These are phyloP conservation scores for Aromia moschata DNA, from an alignment of 2,888 invertebrate species.

Conservation along the genomic window DNA sequence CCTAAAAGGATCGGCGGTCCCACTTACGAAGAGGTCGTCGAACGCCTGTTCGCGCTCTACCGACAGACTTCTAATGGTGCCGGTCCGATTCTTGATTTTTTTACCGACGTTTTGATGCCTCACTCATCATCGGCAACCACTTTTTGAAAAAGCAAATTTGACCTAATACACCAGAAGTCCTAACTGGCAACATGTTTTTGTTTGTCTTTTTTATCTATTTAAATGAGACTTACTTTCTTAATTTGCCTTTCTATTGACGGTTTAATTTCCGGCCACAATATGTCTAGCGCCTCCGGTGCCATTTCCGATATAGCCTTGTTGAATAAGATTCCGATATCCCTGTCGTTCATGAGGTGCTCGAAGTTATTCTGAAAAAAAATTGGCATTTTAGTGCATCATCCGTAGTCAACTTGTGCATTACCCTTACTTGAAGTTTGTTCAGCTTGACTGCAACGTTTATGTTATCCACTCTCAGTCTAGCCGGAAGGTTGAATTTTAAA, in stretches of 20 bases:
- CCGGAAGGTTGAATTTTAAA: slow-evolving; percentile 49
- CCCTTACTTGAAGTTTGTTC: slow-evolving; percentile 53
- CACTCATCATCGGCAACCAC: too few relatives aligned
- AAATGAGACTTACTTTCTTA: slow-evolving; percentile 52
- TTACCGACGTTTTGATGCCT: too few relatives aligned
- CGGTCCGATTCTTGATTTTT: too few relatives aligned
- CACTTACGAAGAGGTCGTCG: too few relatives aligned
- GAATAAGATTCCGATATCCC: slow-evolving; percentile 56
- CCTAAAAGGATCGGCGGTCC: too few relatives aligned
- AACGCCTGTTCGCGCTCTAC: too few relatives aligned
- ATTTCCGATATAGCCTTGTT: slow-evolving; percentile 60
- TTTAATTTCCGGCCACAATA: slow-evolving; percentile 62
- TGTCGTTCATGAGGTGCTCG: slow-evolving; percentile 59
- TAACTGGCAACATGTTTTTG: too few relatives aligned
- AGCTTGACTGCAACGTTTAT: slow-evolving; percentile 56
- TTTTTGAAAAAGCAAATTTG: too few relatives aligned
- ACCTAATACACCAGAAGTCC: too few relatives aligned
- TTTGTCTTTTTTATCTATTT: too few relatives aligned
- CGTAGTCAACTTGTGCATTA: neutral
- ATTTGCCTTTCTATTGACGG: slow-evolving; percentile 57
- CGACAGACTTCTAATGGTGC: too few relatives aligned
- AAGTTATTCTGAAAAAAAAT: slow-evolving; percentile 57
- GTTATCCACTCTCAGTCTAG: slow-evolving; percentile 47
- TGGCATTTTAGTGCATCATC: neutral
- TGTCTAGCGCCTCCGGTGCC: slow-evolving; percentile 60